Evolutionary conservation across 2,113 vertebrate species (phyloP).

Genomic region (Eonycteris spelaea): DNA sequence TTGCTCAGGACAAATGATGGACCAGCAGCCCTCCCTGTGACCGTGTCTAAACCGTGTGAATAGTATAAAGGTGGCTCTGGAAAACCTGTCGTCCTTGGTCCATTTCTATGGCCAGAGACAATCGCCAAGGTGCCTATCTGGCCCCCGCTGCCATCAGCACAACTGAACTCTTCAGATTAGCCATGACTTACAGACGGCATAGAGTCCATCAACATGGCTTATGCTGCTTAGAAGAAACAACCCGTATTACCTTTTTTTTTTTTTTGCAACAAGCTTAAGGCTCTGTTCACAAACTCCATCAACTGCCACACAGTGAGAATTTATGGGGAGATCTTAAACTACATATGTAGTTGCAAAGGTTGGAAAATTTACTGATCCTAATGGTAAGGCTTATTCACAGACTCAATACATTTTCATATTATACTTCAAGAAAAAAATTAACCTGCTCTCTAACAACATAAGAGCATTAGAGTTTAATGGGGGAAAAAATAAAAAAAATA

Average conservation of each 20-base stretch:
- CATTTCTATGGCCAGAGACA: not conserved
- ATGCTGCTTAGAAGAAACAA: slow-evolving; percentile 80
- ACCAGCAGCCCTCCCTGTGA: slow-evolving; percentile 64
- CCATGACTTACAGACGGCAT: not conserved
- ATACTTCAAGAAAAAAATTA: slow-evolving; percentile 80
- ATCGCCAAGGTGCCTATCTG: not conserved
- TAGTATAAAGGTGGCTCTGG: not conserved
- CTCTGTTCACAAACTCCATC: slow-evolving; percentile 81
- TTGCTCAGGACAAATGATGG: slow-evolving; percentile 74
- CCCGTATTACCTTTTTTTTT: slow-evolving; percentile 81
- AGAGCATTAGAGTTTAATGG: slow-evolving; percentile 76
- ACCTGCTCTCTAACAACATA: slow-evolving; percentile 68
- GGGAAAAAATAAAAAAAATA: slow-evolving; percentile 21
- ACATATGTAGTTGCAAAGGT: slow-evolving; percentile 72
- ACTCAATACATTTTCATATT: slow-evolving; percentile 83
- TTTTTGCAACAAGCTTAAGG: slow-evolving; percentile 84
- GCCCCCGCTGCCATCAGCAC: slow-evolving; percentile 35
- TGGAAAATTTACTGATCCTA: slow-evolving; percentile 82
- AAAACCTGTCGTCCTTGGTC: slow-evolving; percentile 2
- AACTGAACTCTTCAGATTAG: not conserved
- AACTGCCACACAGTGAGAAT: slow-evolving; percentile 81
- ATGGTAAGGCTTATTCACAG: slow-evolving; percentile 89
- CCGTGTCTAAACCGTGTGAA: not conserved
- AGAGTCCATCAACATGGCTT: slow-evolving; percentile 44
- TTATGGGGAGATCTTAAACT: slow-evolving; percentile 79